Base-by-base conservation (phyloP, 2,888 invertebrate genomes). In the Aphodius sticticus region DNA sequence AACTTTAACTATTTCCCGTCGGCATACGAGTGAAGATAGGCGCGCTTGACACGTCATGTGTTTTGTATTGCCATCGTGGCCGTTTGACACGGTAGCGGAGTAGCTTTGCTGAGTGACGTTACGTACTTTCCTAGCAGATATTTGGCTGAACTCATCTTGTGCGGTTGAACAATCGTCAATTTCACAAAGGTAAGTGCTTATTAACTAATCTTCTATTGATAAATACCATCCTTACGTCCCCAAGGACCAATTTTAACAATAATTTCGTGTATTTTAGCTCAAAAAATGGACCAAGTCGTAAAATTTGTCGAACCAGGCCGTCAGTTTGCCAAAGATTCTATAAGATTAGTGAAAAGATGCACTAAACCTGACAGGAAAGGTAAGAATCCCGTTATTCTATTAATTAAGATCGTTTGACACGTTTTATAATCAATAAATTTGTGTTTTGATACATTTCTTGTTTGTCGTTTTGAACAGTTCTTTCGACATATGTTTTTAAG, bases 281-380 rank as follows among this genome's bases (percentile, higher is more conserved):
- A 72, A 36, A n/a, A 16, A 16, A 99, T 99, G 99, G 99, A 99
- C 93, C 99, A 99, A 93, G 95, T 99, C 87, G 94, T 95, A 84
- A 96, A 96, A 90, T 95, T 97, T 87, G 92, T 98, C 81, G 98
- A 99, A 90, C 99, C 99, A 86, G 97, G 96, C 84, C 96, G 96
- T 88, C 96, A 97, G 89, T 99, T 99, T 90, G 94, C 98, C 87
- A 99, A 99, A 91, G 99, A 99, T 90, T 99, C 99, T 38, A 94
- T 99, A 87, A 94, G 99, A 91, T 93, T 99, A 87, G 98, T 99
- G 70, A 99, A 99, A 90, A 96, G 99, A 89, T 99, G 99, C 91
- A 99, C 99, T 79, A 99, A 99, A 90, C 99, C 99, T 78, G 99
- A 99, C 89, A 94, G 99, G 88, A 98, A 98, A 95, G 97, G 97